Evolutionary conservation across 2,888 invertebrate genomes (phyloP).

Genomic region (Napeogenes inachia): DNA sequence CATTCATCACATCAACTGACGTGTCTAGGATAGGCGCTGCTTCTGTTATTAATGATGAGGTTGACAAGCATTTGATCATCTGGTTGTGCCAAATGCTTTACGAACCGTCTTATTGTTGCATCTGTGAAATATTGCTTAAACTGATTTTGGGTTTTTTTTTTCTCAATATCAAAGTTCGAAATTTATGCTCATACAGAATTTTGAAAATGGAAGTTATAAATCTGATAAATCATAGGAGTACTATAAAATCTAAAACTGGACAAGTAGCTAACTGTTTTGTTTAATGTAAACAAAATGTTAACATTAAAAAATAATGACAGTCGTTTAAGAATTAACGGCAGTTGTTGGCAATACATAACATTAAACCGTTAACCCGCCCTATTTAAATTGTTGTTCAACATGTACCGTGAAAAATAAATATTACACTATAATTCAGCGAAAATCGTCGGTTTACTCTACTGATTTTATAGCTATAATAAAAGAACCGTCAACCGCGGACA

Average conservation of each 20-base stretch:
- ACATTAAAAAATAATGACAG: not conserved
- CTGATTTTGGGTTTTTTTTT: too few species aligned
- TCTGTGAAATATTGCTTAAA: slow-evolving; percentile 1
- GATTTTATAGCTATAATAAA: slow-evolving; percentile 74
- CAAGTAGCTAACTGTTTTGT: slow-evolving; percentile 29
- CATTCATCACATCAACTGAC: slow-evolving; percentile 47
- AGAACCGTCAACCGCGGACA: slow-evolving; percentile 68
- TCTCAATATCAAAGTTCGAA: too few species aligned
- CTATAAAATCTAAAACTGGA: slow-evolving; percentile 44
- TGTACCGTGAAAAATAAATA: slow-evolving; percentile 73
- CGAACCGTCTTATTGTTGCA: slow-evolving; percentile 21
- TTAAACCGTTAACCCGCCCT: slow-evolving; percentile 43
- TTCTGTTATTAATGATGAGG: slow-evolving; percentile 48
- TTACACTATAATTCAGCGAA: slow-evolving; percentile 69
- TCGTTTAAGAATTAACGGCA: slow-evolving; percentile 1
- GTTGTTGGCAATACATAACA: slow-evolving; percentile 1
- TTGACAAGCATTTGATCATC: slow-evolving; percentile 47
- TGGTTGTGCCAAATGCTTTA: slow-evolving; percentile 42
- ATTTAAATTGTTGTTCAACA: slow-evolving; percentile 50
- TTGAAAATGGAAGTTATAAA: slow-evolving; percentile 61
- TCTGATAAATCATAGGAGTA: slow-evolving; percentile 51
- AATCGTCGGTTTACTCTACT: slow-evolving; percentile 62
- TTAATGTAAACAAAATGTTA: slow-evolving; percentile 14
- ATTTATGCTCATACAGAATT: slow-evolving; percentile 11
- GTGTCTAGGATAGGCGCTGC: slow-evolving; percentile 48